These are phyloP conservation scores for Vombatus ursinus DNA, from an alignment of 2,113 vertebrate genomes.

Conservation along the genomic window DNA sequence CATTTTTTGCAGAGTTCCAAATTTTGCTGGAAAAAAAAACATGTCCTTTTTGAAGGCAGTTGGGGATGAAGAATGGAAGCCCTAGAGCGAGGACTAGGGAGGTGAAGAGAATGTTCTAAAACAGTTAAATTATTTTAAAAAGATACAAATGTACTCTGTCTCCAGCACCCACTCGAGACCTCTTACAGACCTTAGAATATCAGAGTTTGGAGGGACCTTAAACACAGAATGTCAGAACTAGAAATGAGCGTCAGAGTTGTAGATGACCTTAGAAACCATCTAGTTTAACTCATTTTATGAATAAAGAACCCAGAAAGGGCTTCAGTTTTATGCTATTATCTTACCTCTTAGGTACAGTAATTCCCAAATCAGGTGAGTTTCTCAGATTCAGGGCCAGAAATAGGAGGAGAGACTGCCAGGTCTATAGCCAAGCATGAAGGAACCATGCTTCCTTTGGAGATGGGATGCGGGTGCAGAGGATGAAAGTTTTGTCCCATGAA, in stretches of 20 bases:
- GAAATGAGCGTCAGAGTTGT: not conserved
- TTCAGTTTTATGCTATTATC: not conserved
- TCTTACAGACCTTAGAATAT: not conserved
- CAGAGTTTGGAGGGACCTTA: not conserved
- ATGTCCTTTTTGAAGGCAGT: not conserved
- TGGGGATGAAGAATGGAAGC: not conserved
- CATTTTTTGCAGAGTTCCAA: not conserved
- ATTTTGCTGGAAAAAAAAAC: not conserved
- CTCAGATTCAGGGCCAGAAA: not conserved
- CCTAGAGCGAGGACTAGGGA: not conserved
- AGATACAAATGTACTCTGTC: not conserved
- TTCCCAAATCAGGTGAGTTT: not conserved
- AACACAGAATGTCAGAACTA: not conserved
- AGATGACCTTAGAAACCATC: not conserved
- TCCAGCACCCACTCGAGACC: not conserved
- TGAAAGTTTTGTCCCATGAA: not conserved
- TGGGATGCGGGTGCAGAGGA: not conserved
- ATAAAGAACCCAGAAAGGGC: not conserved
- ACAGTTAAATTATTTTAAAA: not conserved
- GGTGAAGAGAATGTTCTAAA: not conserved
- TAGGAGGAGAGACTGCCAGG: not conserved
- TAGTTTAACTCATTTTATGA: not conserved
- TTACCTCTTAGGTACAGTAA: not conserved
- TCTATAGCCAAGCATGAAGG: not conserved
- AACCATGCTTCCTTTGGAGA: not conserved